Evolutionary conservation across 2,797 vertebrate genomes (phyloP), one percentile per base, ranked within the genome.

Genomic region (Setipinna tenuifilis): DNA sequence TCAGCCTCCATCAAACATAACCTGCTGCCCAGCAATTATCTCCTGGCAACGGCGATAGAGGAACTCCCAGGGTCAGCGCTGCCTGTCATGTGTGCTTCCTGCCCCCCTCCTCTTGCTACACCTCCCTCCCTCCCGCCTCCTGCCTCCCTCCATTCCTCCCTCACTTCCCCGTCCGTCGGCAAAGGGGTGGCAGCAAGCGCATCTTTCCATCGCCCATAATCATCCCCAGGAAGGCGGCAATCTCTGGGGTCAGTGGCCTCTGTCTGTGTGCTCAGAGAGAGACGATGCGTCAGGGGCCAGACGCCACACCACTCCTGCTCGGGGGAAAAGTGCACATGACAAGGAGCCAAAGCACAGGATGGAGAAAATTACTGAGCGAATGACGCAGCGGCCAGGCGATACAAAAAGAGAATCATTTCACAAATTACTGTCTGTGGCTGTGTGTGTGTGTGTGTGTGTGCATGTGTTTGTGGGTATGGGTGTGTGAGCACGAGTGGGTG

Each of bases 1-100:
- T 89, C 90, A 88, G 89, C 90, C 91, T 91, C 92, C 90, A 92
- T 94, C 91, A 94, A 92, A 94, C 90, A 83, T 88, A 92, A 94
- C 93, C 88, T 21, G 80, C 87, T 90, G 91, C 92, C 91, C 84
- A 75, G 90, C 91, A 93, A 94, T 94, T 93, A 94, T 94, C 92
- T 86, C 90, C 87, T 80, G 86, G 84, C 87, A 86, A 91, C 86
- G 46, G 89, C 89, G 86, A 91, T 85, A 82, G 90, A 84, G 91
- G 87, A 87, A 87, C 84, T 31, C 86, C 82, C 35, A 46, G 86
- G 91, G 88, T 92, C 88, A 86, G 90, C 87, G 90, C 88, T 10
- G 91, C 88, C 92, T 88, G 89, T 93, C 93, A 93, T 88, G 85
- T 84, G 0, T 88, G 50, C 50, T 88, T 89, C 88, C 88, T 84